Evolutionary conservation across 2,113 vertebrate species (phyloP), one percentile per base, ranked within the genome.

Genomic region (Probosciger aterrimus): DNA sequence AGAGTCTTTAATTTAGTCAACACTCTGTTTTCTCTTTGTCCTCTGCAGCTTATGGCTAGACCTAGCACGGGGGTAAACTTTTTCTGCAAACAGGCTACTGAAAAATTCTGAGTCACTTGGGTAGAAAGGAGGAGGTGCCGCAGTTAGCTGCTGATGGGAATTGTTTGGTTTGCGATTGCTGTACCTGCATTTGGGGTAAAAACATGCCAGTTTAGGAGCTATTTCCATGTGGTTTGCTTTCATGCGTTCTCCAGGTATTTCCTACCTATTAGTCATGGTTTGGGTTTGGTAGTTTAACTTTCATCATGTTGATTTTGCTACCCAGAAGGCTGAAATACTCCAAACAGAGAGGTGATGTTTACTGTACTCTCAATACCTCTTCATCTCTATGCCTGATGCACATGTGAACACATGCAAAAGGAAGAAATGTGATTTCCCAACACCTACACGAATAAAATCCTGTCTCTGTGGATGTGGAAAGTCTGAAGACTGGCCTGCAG

Each of bases 221-320:
- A 47, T 83, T 82, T 82, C 90, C 0, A 1, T 86, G 63, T 1
- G 0, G 30, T 91, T 94, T 83, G 64, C 88, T 90, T 91, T 87
- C 47, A 80, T 95, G 85, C 57, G 37, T 84, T 88, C 82, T 88
- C 69, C 37, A 73, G 81, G 31, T 94, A 86, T 70, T 95, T 88
- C 74, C 71, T 88, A 74, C 63, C 78, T 95, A 60, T 94, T 95
- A 89, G 69, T 93, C 70, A 52, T 57, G 90, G 73, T 83, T 86
- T 3, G 35, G 23, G 33, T 79, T 80, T 81, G 77, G 17, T 68
- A 22, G 62, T 52, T 81, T 37, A 75, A 91, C 60, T 91, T 57
- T 73, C 37, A 1, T 46, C 11, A 11, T 59, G 31, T 93, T 87
- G 86, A 52, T 62, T 90, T 81, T 50, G 31, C 50, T 79, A 70